Conservation (phyloP, 2,113 vertebrate species). For the Microcebus lehilahytsara region DNA sequence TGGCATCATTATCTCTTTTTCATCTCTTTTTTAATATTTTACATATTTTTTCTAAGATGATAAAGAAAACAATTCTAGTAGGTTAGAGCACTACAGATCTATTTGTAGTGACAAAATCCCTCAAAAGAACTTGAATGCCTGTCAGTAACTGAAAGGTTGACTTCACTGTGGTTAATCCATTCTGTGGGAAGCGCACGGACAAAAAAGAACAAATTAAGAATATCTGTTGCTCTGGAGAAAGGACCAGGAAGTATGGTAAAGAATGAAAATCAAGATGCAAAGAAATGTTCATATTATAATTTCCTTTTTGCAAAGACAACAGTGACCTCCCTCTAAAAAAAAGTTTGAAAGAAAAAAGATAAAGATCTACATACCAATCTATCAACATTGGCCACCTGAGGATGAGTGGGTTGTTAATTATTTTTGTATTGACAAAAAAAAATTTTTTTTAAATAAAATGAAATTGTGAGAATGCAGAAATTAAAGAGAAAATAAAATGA, state of each 20-base stretch:
- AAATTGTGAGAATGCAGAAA: not conserved
- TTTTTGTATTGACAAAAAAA: not conserved
- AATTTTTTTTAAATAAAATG: conserved; percentile 12
- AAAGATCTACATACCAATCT: not conserved
- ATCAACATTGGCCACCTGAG: not conserved
- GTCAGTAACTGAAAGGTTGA: not conserved
- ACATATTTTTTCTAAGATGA: not conserved
- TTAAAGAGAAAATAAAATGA: conserved; percentile 36
- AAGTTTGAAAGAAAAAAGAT: not conserved
- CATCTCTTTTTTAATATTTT: not conserved
- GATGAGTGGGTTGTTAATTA: not conserved
- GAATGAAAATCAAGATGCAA: not conserved
- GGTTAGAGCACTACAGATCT: not conserved
- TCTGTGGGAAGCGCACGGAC: not conserved
- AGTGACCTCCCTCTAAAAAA: not conserved
- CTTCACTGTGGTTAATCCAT: not conserved
- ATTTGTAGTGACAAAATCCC: not conserved
- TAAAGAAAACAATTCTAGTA: not conserved
- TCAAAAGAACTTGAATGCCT: not conserved
- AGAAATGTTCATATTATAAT: not conserved
- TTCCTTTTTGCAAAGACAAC: not conserved
- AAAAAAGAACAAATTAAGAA: not conserved
- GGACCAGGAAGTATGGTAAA: not conserved
- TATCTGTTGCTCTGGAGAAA: not conserved
- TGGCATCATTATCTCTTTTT: not conserved